Percentiles rank a stretch among this genome's conserved stretches.
These are phyloP conservation scores for Turnix velox DNA, from an alignment of 2,113 vertebrate species.

Conservation along the genomic window DNA sequence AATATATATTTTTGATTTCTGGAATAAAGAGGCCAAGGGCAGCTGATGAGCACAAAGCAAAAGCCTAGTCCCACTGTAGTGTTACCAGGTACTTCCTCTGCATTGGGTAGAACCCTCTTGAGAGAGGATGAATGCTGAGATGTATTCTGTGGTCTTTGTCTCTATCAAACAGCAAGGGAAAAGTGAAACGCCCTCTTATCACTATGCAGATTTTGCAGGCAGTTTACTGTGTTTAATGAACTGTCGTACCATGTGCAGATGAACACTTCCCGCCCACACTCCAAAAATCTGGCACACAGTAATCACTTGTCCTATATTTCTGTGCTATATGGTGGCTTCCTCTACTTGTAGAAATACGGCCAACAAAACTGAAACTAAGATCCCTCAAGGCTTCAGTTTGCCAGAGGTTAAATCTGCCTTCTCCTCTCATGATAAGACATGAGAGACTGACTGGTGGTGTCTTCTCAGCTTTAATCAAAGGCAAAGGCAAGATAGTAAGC, in stretches of 20 bases:
- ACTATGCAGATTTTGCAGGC: conserved; percentile 8
- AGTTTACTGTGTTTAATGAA: conserved; percentile 42
- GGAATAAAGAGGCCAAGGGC: neutral
- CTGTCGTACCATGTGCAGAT: conserved; percentile 39
- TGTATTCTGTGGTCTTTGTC: neutral
- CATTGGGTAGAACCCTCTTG: neutral
- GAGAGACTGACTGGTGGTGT: neutral
- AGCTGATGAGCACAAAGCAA: neutral
- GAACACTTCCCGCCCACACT: conserved; percentile 28
- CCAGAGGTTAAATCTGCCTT: neutral
- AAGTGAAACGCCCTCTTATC: neutral
- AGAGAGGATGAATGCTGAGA: neutral
- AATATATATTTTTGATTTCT: neutral
- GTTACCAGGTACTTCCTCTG: neutral
- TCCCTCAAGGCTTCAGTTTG: neutral
- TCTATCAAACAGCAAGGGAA: neutral
- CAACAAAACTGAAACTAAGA: neutral
- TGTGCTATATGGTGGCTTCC: neutral
- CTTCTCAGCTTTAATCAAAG: neutral
- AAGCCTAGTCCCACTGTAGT: neutral
- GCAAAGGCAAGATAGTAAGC: neutral
- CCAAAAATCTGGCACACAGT: conserved; percentile 12
- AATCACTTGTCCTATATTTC: conserved; percentile 31
- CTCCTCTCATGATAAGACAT: neutral
- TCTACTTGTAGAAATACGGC: neutral